A percentile compares a stretch with the other conserved stretches of the same genome.
These are phyloP conservation scores for Cancer borealis DNA, from an alignment of 2,888 invertebrate genomes.

Conservation along the genomic window DNA sequence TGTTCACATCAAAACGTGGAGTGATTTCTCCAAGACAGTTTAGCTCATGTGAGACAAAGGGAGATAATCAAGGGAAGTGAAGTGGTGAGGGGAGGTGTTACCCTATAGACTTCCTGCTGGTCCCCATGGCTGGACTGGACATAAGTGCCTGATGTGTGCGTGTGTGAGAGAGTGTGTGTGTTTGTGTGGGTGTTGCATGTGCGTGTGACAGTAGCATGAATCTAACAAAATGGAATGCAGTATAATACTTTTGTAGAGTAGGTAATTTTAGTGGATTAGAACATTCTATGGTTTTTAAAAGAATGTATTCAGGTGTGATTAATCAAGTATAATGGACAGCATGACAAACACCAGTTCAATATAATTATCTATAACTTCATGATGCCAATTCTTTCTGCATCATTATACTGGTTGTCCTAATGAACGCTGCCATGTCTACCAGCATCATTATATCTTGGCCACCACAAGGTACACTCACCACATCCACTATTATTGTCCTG, in stretches of 20 bases:
- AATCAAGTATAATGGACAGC: constrained; percentile 37
- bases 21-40: constrained; percentile 31
- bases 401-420: background rate
- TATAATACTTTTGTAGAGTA: constrained; percentile 38
- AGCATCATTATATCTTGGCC: constrained; percentile 19
- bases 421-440: background rate
- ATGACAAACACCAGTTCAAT: constrained; percentile 7
- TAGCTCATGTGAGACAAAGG: constrained; percentile 42
- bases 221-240: constrained; percentile 49
- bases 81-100: constrained; percentile 17
- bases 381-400: constrained; percentile 17
- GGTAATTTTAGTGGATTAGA: background rate
- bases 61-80: constrained; percentile 28
- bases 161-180: background rate
- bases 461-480: constrained; percentile 14
- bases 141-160: constrained; percentile 63
- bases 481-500: background rate
- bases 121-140: constrained; percentile 54
- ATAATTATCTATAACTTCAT: background rate
- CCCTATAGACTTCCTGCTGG: constrained; percentile 48
- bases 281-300: constrained; percentile 27
- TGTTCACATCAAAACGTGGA: constrained; percentile 49
- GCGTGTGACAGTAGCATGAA: constrained; percentile 11
- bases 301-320: background rate
- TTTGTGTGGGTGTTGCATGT: background rate